These are phyloP conservation scores for Parnassius mnemosyne DNA, from an alignment of 2,888 invertebrate genomes.

Conservation along the genomic window DNA sequence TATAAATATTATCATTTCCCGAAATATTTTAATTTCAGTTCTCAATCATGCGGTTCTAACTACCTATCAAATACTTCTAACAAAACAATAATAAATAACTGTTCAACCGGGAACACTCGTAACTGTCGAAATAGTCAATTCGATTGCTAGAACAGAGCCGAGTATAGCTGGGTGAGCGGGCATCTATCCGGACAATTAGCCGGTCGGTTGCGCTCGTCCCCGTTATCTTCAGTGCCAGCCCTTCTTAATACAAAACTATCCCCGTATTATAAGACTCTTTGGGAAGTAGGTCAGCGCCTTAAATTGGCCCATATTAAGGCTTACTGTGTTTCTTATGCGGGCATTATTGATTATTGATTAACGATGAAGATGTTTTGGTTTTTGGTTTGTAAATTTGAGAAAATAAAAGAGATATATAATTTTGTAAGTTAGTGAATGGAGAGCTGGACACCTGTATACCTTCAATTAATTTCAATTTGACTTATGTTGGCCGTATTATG, in stretches of 20 bases:
- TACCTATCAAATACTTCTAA: not conserved
- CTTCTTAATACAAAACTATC: conserved; percentile 65
- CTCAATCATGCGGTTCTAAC: too few species aligned
- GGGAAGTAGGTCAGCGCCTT: conserved; percentile 55
- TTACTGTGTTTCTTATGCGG: conserved; percentile 33
- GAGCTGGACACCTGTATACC: too few species aligned
- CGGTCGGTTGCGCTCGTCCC: conserved; percentile 48
- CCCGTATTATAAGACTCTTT: conserved; percentile 35
- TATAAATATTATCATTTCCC: too few species aligned
- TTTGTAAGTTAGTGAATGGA: too few species aligned
- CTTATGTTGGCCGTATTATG: too few species aligned
- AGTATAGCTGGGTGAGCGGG: conserved; percentile 34
- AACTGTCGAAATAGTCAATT: conserved; percentile 11
- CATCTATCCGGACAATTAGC: conserved; percentile 67
- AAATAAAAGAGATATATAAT: too few species aligned
- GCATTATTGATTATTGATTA: conserved; percentile 35
- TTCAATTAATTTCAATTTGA: too few species aligned
- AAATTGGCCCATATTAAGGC: conserved; percentile 34
- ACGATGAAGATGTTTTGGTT: conserved; percentile 15
- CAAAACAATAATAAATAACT: conserved; percentile 1
- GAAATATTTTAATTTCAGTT: too few species aligned
- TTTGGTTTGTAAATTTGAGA: not conserved
- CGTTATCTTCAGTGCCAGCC: conserved; percentile 66
- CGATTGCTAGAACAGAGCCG: conserved; percentile 16
- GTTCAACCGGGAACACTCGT: not conserved